phyloP scores from a whole-genome alignment of 2,888 invertebrate species.

The Nyleta sp. region DNA sequence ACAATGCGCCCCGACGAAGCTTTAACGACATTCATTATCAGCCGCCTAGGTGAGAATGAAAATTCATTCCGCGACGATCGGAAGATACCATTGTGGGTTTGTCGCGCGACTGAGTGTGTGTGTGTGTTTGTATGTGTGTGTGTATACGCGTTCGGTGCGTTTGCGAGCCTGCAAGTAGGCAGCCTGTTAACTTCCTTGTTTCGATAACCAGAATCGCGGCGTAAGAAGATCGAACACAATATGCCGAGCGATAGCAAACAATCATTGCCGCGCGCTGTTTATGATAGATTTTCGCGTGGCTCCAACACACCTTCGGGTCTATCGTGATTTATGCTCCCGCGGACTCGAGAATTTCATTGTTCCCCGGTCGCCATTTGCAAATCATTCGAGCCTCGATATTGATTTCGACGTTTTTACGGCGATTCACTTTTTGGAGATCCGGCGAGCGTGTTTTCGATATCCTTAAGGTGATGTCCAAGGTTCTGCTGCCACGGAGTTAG shows the following conservation, averaged over 20 bases:
- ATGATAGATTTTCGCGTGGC: conserved; percentile 47
- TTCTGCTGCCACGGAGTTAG: too few species aligned
- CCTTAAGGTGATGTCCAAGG: too few species aligned
- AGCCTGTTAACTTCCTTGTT: conserved; percentile 52
- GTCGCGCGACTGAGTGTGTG: too few species aligned
- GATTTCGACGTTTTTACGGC: too few species aligned
- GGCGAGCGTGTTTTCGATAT: too few species aligned
- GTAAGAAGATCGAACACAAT: conserved; percentile 51
- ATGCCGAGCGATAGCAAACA: conserved; percentile 37
- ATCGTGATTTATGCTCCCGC: too few species aligned
- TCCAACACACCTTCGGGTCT: not conserved
- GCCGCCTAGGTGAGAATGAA: conserved; percentile 45
- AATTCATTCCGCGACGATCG: conserved; percentile 53
- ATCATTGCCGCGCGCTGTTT: conserved; percentile 33
- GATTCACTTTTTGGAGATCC: too few species aligned
- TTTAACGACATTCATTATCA: conserved; percentile 59
- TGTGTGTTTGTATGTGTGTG: conserved; percentile 1
- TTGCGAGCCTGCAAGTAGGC: conserved; percentile 33
- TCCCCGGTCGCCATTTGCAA: too few species aligned
- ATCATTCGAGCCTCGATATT: too few species aligned
- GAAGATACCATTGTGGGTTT: conserved; percentile 48
- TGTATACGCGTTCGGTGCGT: conserved; percentile 19
- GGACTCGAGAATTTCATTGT: too few species aligned
- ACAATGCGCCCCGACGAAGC: conserved; percentile 48
- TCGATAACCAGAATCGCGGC: conserved; percentile 40